Conservation (phyloP, 2,888 invertebrate genomes). For the Epinotia nisella region DNA sequence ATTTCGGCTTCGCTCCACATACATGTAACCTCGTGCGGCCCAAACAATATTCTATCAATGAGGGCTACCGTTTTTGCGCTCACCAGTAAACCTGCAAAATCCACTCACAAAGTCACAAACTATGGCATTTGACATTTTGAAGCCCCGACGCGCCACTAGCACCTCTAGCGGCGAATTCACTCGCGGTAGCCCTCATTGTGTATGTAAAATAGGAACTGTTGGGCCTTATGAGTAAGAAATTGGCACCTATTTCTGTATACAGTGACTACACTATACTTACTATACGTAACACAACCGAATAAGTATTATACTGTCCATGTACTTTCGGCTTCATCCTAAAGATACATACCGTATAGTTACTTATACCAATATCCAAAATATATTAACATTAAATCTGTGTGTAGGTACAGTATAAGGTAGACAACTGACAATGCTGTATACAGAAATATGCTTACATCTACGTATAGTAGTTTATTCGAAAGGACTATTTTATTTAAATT, state of each 20-base stretch:
- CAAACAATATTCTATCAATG: background rate
- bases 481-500: background rate
- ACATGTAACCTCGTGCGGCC: background rate
- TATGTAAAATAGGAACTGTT: background rate
- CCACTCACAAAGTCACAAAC: too few relatives aligned
- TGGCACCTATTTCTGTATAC: background rate
- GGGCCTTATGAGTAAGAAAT: background rate
- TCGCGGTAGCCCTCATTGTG: too few relatives aligned
- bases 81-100: too few relatives aligned
- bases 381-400: background rate
- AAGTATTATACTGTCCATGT: too few relatives aligned
- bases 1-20: conserved; percentile 23
- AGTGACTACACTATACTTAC: background rate
- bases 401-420: background rate
- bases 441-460: background rate
- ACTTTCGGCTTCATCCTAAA: too few relatives aligned
- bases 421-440: background rate
- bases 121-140: too few relatives aligned
- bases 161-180: too few relatives aligned
- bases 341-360: background rate
- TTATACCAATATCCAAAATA: background rate
- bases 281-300: too few relatives aligned
- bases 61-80: too few relatives aligned
- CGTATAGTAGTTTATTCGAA: background rate
- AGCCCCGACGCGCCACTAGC: too few relatives aligned